Evolutionary conservation across 1,140 invertebrate genomes (phyloP).

Genomic region (Euwallacea fornicatus): DNA sequence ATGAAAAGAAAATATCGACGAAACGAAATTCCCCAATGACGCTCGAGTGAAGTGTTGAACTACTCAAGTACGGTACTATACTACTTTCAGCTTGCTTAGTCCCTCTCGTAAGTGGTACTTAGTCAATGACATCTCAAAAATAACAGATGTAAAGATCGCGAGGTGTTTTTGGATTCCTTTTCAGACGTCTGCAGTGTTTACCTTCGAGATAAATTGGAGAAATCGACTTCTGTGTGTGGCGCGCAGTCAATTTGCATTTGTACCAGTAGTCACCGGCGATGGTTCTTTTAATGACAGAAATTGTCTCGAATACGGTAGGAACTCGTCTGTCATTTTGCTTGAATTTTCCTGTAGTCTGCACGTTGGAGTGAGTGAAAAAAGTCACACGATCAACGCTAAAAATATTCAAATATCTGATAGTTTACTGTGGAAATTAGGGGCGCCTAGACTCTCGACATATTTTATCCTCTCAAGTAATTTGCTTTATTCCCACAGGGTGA

Average conservation of each 20-base stretch:
- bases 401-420: no score
- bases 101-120: slow-evolving; percentile 21
- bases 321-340: no score
- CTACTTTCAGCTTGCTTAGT: slow-evolving; percentile 14
- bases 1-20: slow-evolving; percentile 3
- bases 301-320: no score
- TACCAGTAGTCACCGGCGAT: not conserved
- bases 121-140: slow-evolving; percentile 21
- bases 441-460: no score
- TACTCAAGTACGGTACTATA: slow-evolving; percentile 13
- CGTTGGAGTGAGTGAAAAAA: no score
- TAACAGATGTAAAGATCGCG: slow-evolving; percentile 17
- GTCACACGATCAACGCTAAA: no score
- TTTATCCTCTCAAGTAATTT: no score
- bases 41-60: slow-evolving; percentile 2
- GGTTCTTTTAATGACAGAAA: no score
- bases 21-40: slow-evolving; percentile 3
- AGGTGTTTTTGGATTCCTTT: slow-evolving; percentile 16
- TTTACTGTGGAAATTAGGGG: no score
- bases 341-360: no score
- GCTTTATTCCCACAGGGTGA: no score
- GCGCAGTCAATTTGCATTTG: slow-evolving; percentile 3
- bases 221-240: slow-evolving; percentile 7
- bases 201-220: slow-evolving; percentile 11
- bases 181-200: not conserved